phyloP scores from a whole-genome alignment of 2,888 invertebrate species.

The Cistogaster globosa region DNA sequence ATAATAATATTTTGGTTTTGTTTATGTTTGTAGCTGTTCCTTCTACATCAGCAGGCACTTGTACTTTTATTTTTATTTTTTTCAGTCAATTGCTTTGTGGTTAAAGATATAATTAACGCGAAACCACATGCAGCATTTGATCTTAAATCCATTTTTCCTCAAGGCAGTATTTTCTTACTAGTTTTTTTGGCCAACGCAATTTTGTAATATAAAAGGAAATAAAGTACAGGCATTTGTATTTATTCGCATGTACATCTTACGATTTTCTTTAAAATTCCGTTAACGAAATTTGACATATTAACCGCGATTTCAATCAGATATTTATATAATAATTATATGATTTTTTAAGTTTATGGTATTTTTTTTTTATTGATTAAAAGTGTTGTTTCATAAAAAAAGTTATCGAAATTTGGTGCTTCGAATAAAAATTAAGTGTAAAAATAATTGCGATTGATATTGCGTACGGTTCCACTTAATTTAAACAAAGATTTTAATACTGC shows the following conservation, averaged over 20 bases:
- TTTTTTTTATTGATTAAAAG: too few relatives aligned
- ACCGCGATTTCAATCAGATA: not conserved
- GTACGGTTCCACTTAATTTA: too few relatives aligned
- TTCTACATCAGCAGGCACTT: slow-evolving; percentile 1
- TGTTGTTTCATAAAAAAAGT: too few relatives aligned
- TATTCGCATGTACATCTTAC: slow-evolving; percentile 10
- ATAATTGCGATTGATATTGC: too few relatives aligned
- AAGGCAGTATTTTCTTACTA: slow-evolving; percentile 42
- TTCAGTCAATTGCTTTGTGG: slow-evolving; percentile 6
- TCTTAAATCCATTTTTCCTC: slow-evolving; percentile 56
- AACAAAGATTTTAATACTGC: too few relatives aligned
- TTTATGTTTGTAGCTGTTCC: not conserved
- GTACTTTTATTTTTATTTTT: slow-evolving; percentile 53
- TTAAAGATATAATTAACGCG: slow-evolving; percentile 52
- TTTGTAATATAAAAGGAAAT: too few relatives aligned
- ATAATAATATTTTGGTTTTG: slow-evolving; percentile 14
- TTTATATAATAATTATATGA: not conserved
- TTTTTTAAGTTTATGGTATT: too few relatives aligned
- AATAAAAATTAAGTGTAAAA: too few relatives aligned
- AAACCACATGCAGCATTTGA: slow-evolving; percentile 40
- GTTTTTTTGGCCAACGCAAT: slow-evolving; percentile 18
- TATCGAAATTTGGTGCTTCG: too few relatives aligned
- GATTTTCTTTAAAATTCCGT: slow-evolving; percentile 31
- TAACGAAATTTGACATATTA: not conserved
- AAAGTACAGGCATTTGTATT: too few relatives aligned